Conservation (phyloP, 1,140 invertebrate genomes). For the Apis laboriosa region DNA sequence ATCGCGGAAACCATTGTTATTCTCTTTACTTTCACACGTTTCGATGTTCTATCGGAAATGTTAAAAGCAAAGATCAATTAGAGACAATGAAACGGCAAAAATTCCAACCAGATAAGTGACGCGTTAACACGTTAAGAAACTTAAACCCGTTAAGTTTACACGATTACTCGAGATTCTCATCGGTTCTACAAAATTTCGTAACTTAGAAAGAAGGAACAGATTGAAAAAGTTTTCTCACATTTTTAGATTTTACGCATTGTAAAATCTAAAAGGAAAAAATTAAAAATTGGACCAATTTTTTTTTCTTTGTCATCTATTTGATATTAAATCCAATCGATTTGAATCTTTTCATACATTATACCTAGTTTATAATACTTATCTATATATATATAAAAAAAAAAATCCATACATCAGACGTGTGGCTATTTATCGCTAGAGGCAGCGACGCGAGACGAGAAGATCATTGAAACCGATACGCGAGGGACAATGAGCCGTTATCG, state of each 20-base stretch:
- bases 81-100: slow-evolving; percentile 25
- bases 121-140: neutral
- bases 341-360: neutral
- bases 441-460: slow-evolving; percentile 6
- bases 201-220: no score
- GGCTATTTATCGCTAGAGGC: neutral
- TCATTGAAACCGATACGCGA: slow-evolving; percentile 10
- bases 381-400: neutral
- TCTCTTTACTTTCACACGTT: neutral
- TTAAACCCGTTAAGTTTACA: neutral
- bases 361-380: neutral
- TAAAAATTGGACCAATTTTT: no score
- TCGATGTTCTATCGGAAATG: neutral
- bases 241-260: no score
- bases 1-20: neutral
- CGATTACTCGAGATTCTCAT: neutral
- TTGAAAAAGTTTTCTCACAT: no score
- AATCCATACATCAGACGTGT: neutral
- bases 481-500: slow-evolving; percentile 16
- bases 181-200: neutral
- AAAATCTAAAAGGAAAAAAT: no score
- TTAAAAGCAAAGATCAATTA: slow-evolving; percentile 15
- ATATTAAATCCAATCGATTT: no score
- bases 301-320: no score
- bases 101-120: neutral